phyloP scores from a whole-genome alignment of 2,888 invertebrate genomes.

The Drosophila subquinaria region DNA sequence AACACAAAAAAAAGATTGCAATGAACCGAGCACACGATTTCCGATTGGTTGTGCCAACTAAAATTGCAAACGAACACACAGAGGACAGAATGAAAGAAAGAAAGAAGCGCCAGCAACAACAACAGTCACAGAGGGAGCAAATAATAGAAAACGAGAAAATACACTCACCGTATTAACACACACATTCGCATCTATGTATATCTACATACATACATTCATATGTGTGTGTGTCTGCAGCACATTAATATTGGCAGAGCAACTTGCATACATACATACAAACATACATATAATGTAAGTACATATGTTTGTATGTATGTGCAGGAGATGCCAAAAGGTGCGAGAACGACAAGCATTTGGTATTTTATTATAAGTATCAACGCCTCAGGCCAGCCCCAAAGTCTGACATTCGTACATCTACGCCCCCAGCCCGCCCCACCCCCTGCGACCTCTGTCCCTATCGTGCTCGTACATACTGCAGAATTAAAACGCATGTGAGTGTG shows the following conservation, averaged over 20 bases:
- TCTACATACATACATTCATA: not conserved
- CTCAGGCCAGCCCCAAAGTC: slow-evolving; percentile 70
- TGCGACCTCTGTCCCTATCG: slow-evolving; percentile 1
- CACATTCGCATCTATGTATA: slow-evolving; percentile 22
- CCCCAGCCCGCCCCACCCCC: not conserved
- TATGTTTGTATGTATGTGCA: slow-evolving; percentile 32
- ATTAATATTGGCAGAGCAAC: slow-evolving; percentile 21
- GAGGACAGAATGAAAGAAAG: slow-evolving; percentile 7
- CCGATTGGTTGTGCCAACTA: slow-evolving; percentile 80
- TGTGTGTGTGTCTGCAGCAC: slow-evolving; percentile 19
- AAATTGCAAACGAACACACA: slow-evolving; percentile 65
- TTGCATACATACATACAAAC: slow-evolving; percentile 9
- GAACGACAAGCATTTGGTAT: slow-evolving; percentile 72
- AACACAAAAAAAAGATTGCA: slow-evolving; percentile 31
- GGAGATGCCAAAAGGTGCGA: slow-evolving; percentile 76
- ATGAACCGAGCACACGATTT: slow-evolving; percentile 65
- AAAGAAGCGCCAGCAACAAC: slow-evolving; percentile 30
- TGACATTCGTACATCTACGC: slow-evolving; percentile 50
- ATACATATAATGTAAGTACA: slow-evolving; percentile 15
- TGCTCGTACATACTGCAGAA: slow-evolving; percentile 33
- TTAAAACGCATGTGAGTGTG: slow-evolving; percentile 40
- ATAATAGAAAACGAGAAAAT: slow-evolving; percentile 59
- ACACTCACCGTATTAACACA: slow-evolving; percentile 47
- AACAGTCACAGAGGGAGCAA: slow-evolving; percentile 54
- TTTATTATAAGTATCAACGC: slow-evolving; percentile 74